Conservation (phyloP, 2,113 vertebrate genomes). For the Lophius piscatorius region DNA sequence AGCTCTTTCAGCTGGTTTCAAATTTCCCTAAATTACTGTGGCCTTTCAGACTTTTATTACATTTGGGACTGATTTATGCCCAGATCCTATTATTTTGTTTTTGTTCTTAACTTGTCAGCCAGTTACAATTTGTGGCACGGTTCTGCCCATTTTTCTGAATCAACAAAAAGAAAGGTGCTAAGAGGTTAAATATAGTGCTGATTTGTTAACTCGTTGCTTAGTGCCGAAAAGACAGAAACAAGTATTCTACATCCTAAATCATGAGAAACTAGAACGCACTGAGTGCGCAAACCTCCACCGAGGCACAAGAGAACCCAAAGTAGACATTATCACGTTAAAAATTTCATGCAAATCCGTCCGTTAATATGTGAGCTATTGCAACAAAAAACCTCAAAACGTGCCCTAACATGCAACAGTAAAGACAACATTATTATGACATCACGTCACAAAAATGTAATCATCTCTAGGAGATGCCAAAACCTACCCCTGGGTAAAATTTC, state of each 20-base stretch:
- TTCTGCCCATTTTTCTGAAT: constrained; percentile 3
- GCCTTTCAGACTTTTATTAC: constrained; percentile 19
- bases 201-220: neutral
- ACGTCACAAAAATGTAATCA: too few relatives aligned
- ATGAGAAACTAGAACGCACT: too few relatives aligned
- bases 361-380: too few relatives aligned
- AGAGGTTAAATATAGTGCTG: neutral
- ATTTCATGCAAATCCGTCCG: too few relatives aligned
- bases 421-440: too few relatives aligned
- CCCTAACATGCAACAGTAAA: too few relatives aligned
- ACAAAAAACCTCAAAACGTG: too few relatives aligned
- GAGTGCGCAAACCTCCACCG: too few relatives aligned
- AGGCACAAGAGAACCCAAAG: too few relatives aligned
- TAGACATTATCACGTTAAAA: too few relatives aligned
- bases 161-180: neutral
- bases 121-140: neutral
- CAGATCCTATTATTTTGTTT: neutral
- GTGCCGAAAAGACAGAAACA: neutral
- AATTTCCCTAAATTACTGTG: constrained; percentile 19
- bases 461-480: too few relatives aligned
- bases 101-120: neutral
- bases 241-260: neutral
- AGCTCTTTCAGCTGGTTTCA: constrained; percentile 26
- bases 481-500: too few relatives aligned
- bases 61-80: constrained; percentile 16